Evolutionary conservation across 1,140 invertebrate species (phyloP).

Genomic region (Cherax destructor): DNA sequence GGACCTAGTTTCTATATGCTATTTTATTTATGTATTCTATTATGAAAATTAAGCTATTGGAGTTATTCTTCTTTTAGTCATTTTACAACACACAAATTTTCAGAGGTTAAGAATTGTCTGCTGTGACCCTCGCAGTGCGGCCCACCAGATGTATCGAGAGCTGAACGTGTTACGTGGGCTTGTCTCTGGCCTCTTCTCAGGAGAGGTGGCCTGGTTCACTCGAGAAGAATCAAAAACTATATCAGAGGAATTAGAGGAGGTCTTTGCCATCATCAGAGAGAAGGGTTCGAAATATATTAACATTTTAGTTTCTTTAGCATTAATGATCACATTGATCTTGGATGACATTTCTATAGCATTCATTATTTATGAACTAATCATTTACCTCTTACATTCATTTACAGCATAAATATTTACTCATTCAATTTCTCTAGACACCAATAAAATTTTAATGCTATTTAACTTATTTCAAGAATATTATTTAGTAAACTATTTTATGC

Average conservation of each 20-base stretch:
- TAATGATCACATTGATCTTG: background rate
- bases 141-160: slow-evolving; percentile 42
- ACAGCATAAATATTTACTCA: no score
- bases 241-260: slow-evolving; percentile 7
- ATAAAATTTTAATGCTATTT: no score
- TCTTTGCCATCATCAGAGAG: slow-evolving; percentile 35
- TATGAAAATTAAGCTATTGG: no score
- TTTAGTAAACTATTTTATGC: no score
- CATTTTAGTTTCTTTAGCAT: no score
- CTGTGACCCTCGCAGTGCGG: slow-evolving; percentile 38
- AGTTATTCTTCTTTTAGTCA: no score
- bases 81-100: background rate
- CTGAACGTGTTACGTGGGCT: slow-evolving; percentile 34
- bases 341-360: background rate
- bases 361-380: no score
- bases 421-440: no score
- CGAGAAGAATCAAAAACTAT: slow-evolving; percentile 26
- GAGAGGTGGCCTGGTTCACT: slow-evolving; percentile 37
- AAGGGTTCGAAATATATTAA: slow-evolving; percentile 26
- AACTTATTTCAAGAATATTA: no score
- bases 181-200: slow-evolving; percentile 35
- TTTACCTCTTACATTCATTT: no score
- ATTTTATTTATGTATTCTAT: no score
- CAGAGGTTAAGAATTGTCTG: slow-evolving; percentile 36
- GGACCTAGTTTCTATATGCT: no score